Base-by-base conservation (phyloP, 23 tunicate genomes). In the Diplosoma virens region DNA sequence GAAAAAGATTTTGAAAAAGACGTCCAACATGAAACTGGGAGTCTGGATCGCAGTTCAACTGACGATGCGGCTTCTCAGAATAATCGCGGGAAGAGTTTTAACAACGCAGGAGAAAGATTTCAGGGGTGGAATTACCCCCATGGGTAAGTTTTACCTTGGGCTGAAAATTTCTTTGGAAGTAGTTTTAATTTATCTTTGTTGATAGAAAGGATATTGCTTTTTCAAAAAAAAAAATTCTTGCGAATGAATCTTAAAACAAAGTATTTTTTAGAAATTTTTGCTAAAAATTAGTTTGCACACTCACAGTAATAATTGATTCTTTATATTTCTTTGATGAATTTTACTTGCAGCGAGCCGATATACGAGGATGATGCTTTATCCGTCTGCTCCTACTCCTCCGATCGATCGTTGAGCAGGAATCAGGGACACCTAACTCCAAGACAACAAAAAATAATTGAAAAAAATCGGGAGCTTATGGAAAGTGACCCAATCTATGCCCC, bases 311-410 rank as follows among this genome's bases (percentile, higher is more conserved):
- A n/a, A n/a, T n/a, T n/a, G n/a, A n/a, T n/a, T n/a, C n/a, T n/a
- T n/a, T n/a, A n/a, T n/a, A n/a, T n/a, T n/a, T n/a, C n/a, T n/a
- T n/a, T n/a, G n/a, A n/a, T n/a, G n/a, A 14, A 7, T 41, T 41
- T 41, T 35, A 17, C 24, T 50, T 72, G 16, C 58, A 82, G 87
- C 6, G 87, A 82, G 37, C 87, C 87, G 0, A 82, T 82, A 21
- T 82, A 82, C 37, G 92, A 86, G 33, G 92, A 78, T 67, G 81
- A 76, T 33, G 53, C 73, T n/a, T 30, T 69, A 37, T 86, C 92
- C 2, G 79, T 86, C 2, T 55, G 56, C 14, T 86, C 92, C 24
- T 54, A 32, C 32, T 71, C 79, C 6, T 86, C 92, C 27, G 73
- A 67, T 18, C 80, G 92, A 25, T 86, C 92, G 0, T 30, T 84